Base-by-base conservation (phyloP, 2,888 invertebrate species). In the Harmothoe impar region DNA sequence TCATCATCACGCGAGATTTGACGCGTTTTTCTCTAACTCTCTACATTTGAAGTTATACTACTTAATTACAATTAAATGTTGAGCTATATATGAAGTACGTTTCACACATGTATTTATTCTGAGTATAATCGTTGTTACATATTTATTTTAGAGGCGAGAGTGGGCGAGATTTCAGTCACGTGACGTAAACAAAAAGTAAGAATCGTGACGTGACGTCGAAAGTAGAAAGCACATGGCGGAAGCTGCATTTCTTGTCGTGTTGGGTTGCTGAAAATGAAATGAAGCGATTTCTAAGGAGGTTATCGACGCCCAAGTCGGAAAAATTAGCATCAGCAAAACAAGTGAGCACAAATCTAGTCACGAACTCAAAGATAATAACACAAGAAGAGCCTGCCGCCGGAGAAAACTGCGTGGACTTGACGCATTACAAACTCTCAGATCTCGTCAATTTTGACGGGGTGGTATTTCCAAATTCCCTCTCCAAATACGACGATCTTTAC, bases 261-360 rank as follows among this genome's bases (percentile, higher is more conserved):
- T 20, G n/a, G 62, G 7, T 5, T 62, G 3, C 62, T 62, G 62
- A 31, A 72, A 29, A 72, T 72, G 72, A 12, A 15, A 72, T 84
- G 84, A 84, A 43, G 84, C 84, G 84, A 33, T 43, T 84, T 43
- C 33, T 33, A 23, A 84, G 84, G 23, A 84, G 84, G 43, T 43
- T 84, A 12, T 84, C 33, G 15, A 25, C 72, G 25, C 29, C 72
- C 15, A 72, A 72, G 31, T 72, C 72, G 72, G 72, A 29, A 5
- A 5, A 72, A 25, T 72, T 72, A 29, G 17, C 25, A 29, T 72
- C 72, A 29, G 29, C 72, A 29, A 25, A 72, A 29, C 0, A 31
- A 29, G 72, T 29, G 0, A 72, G 17, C 5, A 17, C 72, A 29
- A 17, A 29, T 20, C 20, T n/a, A 62, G 20, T 62, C 23, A 1